phyloP scores from a whole-genome alignment of 2,888 invertebrate species.

The Scaeva pyrastri region DNA sequence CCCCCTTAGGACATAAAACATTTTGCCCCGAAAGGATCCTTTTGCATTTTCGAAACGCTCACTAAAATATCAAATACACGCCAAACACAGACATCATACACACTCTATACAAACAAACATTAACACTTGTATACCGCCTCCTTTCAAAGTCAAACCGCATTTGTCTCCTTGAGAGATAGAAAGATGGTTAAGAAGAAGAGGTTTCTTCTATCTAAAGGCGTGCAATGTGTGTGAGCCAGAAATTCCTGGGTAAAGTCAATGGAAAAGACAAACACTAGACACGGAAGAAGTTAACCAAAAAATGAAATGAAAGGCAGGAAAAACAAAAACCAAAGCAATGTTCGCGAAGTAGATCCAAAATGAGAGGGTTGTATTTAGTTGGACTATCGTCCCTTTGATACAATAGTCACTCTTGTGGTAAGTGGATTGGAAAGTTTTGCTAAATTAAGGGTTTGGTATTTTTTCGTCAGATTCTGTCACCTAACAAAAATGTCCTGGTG shows the following conservation, averaged over 20 bases:
- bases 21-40: conserved; percentile 50
- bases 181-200: neutral
- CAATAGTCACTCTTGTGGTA: no score
- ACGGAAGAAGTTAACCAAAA: conserved; percentile 23
- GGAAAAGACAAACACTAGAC: conserved; percentile 44
- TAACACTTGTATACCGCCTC: neutral
- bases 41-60: conserved; percentile 28
- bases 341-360: conserved; percentile 14
- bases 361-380: neutral
- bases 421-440: no score
- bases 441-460: no score
- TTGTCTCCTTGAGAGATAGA: conserved; percentile 41
- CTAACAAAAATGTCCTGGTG: no score
- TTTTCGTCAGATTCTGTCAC: no score
- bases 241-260: conserved; percentile 46
- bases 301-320: neutral
- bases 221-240: conserved; percentile 23
- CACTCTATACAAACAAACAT: neutral
- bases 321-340: conserved; percentile 17
- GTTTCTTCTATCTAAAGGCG: conserved; percentile 27
- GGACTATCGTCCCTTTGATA: no score
- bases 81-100: no score
- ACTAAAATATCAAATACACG: no score
- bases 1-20: conserved; percentile 42
- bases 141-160: conserved; percentile 60